Evolutionary conservation across 2,888 invertebrate species (phyloP).

Genomic region (Melinaea marsaeus): DNA sequence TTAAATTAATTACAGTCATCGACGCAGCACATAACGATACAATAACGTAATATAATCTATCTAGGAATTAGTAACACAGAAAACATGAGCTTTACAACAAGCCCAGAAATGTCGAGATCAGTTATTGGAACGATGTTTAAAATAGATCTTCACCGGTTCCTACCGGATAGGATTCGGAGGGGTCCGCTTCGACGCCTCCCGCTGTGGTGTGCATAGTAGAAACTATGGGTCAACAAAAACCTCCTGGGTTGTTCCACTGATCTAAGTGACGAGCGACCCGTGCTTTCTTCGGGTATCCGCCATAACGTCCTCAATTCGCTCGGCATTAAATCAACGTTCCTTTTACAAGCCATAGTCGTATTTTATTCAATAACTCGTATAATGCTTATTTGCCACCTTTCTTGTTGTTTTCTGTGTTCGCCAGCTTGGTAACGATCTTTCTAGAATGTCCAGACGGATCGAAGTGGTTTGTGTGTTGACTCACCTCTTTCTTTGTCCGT

Average conservation of each 20-base stretch:
- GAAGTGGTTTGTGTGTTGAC: constrained; percentile 92
- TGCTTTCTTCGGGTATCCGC: constrained; percentile 64
- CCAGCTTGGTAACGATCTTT: constrained; percentile 91
- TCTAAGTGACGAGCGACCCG: constrained; percentile 63
- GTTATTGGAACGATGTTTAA: constrained; percentile 63
- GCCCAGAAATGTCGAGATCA: constrained; percentile 69
- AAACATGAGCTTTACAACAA: constrained; percentile 70
- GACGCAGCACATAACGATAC: constrained; percentile 54
- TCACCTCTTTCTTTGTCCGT: constrained; percentile 91
- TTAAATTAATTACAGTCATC: constrained; percentile 70
- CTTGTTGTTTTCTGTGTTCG: constrained; percentile 90
- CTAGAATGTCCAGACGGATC: constrained; percentile 96
- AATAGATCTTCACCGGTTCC: constrained; percentile 41
- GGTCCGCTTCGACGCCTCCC: constrained; percentile 43
- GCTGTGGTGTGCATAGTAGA: constrained; percentile 56
- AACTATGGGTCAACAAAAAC: constrained; percentile 60
- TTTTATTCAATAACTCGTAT: constrained; percentile 37
- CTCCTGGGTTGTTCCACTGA: constrained; percentile 69
- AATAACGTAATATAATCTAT: constrained; percentile 63
- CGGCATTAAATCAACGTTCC: constrained; percentile 61
- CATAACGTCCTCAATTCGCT: constrained; percentile 67
- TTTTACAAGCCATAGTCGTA: constrained; percentile 64
- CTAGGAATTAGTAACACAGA: constrained; percentile 74
- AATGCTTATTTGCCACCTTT: constrained; percentile 70
- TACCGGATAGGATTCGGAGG: constrained; percentile 38